phyloP scores from a whole-genome alignment of 2,113 vertebrate genomes.

The Mirounga angustirostris region DNA sequence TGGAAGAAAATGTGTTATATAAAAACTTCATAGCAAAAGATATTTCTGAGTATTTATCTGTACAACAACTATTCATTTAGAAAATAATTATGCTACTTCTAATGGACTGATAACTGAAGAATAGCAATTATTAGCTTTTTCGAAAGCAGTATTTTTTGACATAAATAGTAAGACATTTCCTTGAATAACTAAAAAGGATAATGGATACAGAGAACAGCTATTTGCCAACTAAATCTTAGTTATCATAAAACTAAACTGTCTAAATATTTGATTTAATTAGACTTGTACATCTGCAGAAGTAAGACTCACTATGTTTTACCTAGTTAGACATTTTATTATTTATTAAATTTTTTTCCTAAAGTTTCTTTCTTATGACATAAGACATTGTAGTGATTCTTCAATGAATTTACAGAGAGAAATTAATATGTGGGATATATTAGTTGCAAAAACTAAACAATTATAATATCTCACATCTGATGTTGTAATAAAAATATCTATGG shows the following conservation, averaged over 20 bases:
- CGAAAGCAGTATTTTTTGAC: background rate
- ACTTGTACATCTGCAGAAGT: background rate
- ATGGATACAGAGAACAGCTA: background rate
- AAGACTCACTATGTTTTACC: background rate
- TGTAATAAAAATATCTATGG: background rate
- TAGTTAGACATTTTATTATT: background rate
- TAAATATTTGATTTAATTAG: background rate
- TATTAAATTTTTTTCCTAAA: background rate
- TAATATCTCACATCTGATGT: background rate
- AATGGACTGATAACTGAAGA: background rate
- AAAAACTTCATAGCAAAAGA: background rate
- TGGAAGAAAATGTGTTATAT: background rate
- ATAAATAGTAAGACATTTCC: background rate
- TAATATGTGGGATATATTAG: background rate
- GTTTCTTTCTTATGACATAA: background rate
- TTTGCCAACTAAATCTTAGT: background rate
- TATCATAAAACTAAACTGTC: background rate
- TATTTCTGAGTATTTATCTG: background rate
- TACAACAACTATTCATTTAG: background rate
- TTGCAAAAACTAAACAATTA: background rate
- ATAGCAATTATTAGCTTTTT: background rate
- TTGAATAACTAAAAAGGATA: background rate
- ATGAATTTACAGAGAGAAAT: background rate
- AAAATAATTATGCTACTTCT: background rate
- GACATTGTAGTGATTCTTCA: background rate